Percentiles rank a stretch among this genome's conserved stretches.
These are phyloP conservation scores for Carlito syrichta DNA, from an alignment of 2,113 vertebrate genomes.

Conservation along the genomic window DNA sequence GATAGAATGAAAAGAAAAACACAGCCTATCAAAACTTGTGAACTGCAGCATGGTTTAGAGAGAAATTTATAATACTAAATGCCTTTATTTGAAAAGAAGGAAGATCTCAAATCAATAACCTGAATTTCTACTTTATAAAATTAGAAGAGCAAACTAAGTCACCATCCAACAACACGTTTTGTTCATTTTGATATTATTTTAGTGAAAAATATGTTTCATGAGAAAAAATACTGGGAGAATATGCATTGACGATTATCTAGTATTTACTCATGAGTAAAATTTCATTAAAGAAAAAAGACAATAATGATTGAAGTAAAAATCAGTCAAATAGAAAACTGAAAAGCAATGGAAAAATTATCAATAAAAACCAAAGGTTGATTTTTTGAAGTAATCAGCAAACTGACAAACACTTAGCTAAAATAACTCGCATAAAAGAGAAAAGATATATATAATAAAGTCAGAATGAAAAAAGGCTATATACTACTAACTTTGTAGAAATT, in stretches of 20 bases:
- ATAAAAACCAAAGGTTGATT: background rate
- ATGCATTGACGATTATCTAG: too few species aligned
- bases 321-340: background rate
- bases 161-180: background rate
- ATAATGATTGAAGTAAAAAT: background rate
- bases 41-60: background rate
- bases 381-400: background rate
- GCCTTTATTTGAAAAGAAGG: background rate
- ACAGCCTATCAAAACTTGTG: background rate
- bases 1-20: background rate
- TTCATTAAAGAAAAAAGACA: background rate
- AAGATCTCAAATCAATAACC: background rate
- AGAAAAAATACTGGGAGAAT: too few species aligned
- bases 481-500: background rate
- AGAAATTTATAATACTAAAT: background rate
- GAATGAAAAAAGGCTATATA: background rate
- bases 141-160: background rate
- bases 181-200: too few species aligned
- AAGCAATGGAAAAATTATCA: background rate
- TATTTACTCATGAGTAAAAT: too few species aligned
- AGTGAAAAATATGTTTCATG: too few species aligned
- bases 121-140: background rate
- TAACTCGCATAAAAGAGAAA: background rate
- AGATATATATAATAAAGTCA: too few species aligned
- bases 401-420: background rate